Evolutionary conservation across 1,140 invertebrate genomes (phyloP).

Genomic region (Tribolium castaneum): DNA sequence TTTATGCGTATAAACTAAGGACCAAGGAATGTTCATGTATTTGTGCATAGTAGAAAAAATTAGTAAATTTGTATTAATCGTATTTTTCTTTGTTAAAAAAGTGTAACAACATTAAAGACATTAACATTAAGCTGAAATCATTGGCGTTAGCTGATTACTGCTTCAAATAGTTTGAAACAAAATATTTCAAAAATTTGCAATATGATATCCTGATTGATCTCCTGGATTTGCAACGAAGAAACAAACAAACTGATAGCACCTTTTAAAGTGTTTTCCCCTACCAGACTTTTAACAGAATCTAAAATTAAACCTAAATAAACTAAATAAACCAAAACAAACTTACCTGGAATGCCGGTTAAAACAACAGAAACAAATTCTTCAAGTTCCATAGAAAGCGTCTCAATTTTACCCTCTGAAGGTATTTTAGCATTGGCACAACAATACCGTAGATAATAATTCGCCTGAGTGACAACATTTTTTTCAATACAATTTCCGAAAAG

Average conservation of each 20-base stretch:
- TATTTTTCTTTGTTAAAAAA: neutral
- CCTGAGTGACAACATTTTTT: slow-evolving; percentile 46
- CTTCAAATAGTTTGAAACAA: slow-evolving; percentile 56
- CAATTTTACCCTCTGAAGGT: slow-evolving; percentile 47
- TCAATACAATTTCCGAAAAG: slow-evolving; percentile 55
- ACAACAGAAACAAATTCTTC: slow-evolving; percentile 53
- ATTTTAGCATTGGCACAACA: slow-evolving; percentile 51
- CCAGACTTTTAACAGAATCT: slow-evolving; percentile 52
- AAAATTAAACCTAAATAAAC: slow-evolving; percentile 30
- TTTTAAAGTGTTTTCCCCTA: slow-evolving; percentile 51
- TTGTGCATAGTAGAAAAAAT: too few relatives aligned
- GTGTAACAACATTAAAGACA: neutral
- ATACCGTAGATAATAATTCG: slow-evolving; percentile 47
- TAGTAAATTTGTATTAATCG: neutral
- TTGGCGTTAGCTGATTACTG: slow-evolving; percentile 45
- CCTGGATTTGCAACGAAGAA: slow-evolving; percentile 58
- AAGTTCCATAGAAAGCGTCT: slow-evolving; percentile 52
- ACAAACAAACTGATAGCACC: slow-evolving; percentile 52
- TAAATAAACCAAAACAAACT: neutral
- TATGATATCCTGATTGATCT: slow-evolving; percentile 60
- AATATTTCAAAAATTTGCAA: slow-evolving; percentile 61
- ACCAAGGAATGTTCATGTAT: too few relatives aligned
- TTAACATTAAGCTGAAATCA: slow-evolving; percentile 1
- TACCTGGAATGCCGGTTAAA: slow-evolving; percentile 51
- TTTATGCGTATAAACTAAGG: too few relatives aligned